Evolutionary conservation across 2,888 invertebrate genomes (phyloP).

Genomic region (Tolmerus cingulatus): DNA sequence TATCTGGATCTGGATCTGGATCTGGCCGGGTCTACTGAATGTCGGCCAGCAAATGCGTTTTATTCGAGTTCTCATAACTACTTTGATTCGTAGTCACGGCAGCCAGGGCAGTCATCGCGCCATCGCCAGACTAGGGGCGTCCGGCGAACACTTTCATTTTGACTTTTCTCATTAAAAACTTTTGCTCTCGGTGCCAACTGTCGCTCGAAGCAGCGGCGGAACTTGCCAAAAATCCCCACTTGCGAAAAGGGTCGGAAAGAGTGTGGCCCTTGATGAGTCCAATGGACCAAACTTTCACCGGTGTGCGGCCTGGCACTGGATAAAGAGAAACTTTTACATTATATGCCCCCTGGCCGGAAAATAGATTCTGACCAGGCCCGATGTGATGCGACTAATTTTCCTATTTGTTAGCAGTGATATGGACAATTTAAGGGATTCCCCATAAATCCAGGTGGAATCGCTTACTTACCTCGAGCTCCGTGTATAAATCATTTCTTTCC

Average conservation of each 20-base stretch:
- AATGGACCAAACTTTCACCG: not conserved
- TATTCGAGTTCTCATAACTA: constrained; percentile 37
- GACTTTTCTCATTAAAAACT: constrained; percentile 52
- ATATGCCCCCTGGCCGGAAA: not conserved
- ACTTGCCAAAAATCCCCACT: constrained; percentile 4
- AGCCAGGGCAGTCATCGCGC: not conserved
- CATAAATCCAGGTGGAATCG: not conserved
- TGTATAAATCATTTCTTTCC: constrained; percentile 84
- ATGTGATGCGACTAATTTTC: not conserved
- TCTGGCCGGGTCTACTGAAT: not conserved
- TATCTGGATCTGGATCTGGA: not conserved
- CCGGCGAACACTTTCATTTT: constrained; percentile 41
- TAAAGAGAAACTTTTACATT: not conserved
- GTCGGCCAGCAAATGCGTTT: constrained; percentile 18
- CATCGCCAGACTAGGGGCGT: not conserved
- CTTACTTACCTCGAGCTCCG: constrained; percentile 72
- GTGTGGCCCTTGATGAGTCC: not conserved
- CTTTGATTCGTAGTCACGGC: constrained; percentile 27
- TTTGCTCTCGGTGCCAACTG: constrained; percentile 38
- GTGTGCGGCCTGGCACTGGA: not conserved
- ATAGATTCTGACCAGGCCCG: not conserved
- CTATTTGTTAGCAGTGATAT: constrained; percentile 1
- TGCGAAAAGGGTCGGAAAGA: not conserved
- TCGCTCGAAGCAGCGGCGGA: not conserved
- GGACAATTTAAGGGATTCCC: constrained; percentile 1